phyloP scores from a whole-genome alignment of 2,888 invertebrate genomes.

The Metellina segmentata region DNA sequence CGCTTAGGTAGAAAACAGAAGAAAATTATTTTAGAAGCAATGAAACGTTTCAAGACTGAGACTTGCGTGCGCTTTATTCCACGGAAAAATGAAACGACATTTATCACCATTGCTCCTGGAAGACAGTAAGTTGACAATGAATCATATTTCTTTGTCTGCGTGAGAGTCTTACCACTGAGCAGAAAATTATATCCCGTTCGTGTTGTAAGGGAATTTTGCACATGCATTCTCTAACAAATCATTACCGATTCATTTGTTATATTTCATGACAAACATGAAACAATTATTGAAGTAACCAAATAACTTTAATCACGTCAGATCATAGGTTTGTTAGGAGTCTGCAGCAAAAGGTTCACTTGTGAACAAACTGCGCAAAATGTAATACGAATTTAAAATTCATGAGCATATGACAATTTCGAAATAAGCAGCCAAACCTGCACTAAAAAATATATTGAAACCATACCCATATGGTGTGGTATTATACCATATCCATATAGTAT shows the following conservation, averaged over 20 bases:
- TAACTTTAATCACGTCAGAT: neutral
- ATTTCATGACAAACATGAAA: neutral
- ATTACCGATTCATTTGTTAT: no score
- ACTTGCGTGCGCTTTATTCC: conserved; percentile 49
- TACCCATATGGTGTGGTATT: no score
- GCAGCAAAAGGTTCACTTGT: no score
- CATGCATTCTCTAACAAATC: neutral
- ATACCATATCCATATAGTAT: no score
- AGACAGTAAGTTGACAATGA: conserved; percentile 27
- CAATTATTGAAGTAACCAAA: neutral
- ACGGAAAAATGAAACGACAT: conserved; percentile 9
- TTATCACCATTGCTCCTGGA: conserved; percentile 20
- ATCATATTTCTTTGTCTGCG: neutral
- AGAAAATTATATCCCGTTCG: neutral
- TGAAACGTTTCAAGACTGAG: conserved; percentile 38
- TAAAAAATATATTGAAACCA: no score
- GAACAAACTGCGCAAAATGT: no score
- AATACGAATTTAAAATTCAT: no score
- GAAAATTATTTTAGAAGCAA: conserved; percentile 6
- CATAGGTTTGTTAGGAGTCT: no score
- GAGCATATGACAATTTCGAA: no score
- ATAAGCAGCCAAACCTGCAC: no score
- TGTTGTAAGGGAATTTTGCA: neutral
- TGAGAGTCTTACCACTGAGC: no score
- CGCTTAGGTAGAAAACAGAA: conserved; percentile 7